phyloP scores from a whole-genome alignment of 2,888 invertebrate species.

The Ryuthela nishihirai region DNA sequence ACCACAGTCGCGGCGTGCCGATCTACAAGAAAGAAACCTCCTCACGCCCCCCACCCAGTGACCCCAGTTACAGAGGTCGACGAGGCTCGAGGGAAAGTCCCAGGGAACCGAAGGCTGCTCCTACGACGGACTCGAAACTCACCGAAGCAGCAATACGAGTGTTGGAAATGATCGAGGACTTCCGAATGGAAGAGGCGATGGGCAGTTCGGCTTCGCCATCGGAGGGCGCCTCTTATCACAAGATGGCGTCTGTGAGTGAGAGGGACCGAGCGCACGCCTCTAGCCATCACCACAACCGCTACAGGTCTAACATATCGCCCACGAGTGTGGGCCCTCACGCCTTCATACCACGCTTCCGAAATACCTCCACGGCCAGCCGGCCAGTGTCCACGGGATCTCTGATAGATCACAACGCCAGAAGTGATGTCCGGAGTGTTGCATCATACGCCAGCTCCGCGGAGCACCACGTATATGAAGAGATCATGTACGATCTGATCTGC shows the following conservation, averaged over 20 bases:
- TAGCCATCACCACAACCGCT: background rate
- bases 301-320: background rate
- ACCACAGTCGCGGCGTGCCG: too few species aligned
- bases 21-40: too few species aligned
- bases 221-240: too few species aligned
- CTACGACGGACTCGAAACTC: constrained; percentile 43
- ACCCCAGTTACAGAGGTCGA: too few species aligned
- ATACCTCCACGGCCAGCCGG: constrained; percentile 4
- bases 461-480: constrained; percentile 49
- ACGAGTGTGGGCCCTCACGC: constrained; percentile 6
- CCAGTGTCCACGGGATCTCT: constrained; percentile 30
- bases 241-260: too few species aligned
- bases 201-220: background rate
- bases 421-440: constrained; percentile 18
- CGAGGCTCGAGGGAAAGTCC: background rate
- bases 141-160: constrained; percentile 48
- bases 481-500: constrained; percentile 45
- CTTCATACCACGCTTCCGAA: constrained; percentile 12
- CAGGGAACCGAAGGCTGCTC: too few species aligned
- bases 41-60: too few species aligned
- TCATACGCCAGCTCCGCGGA: constrained; percentile 41
- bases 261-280: too few species aligned
- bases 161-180: constrained; percentile 48
- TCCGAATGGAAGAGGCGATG: constrained; percentile 41
- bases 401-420: constrained; percentile 25